Evolutionary conservation across 2,797 vertebrate species (phyloP).

Genomic region (Ctenopoma multispine): DNA sequence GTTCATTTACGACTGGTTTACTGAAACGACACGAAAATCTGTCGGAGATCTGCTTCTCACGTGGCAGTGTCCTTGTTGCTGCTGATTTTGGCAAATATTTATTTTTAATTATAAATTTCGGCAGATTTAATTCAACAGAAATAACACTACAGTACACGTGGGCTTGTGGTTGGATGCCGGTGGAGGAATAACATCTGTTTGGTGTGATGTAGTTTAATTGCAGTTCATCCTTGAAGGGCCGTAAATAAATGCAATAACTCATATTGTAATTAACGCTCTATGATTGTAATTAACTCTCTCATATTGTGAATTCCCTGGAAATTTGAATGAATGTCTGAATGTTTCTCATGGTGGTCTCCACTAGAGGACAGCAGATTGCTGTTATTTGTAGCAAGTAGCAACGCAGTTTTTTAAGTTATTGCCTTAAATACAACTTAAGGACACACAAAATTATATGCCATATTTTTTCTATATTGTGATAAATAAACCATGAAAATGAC

Average conservation of each 20-base stretch:
- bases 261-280: neutral
- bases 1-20: neutral
- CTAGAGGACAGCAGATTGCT: slow-evolving; percentile 56
- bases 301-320: neutral
- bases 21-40: neutral
- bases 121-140: neutral
- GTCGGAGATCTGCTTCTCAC: no score
- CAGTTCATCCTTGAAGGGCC: neutral
- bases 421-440: neutral
- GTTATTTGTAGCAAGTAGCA: neutral
- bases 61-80: neutral
- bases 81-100: neutral
- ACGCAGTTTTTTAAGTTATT: neutral
- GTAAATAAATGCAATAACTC: neutral
- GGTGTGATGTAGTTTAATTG: neutral
- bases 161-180: neutral
- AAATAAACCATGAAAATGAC: neutral
- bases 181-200: no score
- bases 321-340: slow-evolving; percentile 23
- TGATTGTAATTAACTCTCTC: neutral
- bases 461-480: neutral
- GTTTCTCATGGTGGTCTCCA: slow-evolving; percentile 25
- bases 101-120: neutral
- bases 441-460: neutral
- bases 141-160: no score